These are phyloP conservation scores for Carcharodon carcharias DNA, from an alignment of 2,797 vertebrate species.

Conservation along the genomic window DNA sequence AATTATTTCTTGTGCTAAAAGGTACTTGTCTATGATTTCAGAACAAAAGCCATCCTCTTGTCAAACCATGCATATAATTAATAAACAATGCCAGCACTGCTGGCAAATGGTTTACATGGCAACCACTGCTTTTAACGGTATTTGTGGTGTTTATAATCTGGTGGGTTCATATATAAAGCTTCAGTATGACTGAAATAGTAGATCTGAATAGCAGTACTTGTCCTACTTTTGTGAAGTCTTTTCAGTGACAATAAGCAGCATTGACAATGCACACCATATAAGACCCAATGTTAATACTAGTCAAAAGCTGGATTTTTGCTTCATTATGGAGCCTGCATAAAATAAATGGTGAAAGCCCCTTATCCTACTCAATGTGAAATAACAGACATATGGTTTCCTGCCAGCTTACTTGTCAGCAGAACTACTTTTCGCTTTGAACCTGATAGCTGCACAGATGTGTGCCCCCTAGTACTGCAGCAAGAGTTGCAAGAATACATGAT, in stretches of 20 bases:
- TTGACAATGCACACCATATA: not conserved
- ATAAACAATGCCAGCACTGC: not conserved
- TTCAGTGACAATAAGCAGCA: not conserved
- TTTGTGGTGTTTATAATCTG: not conserved
- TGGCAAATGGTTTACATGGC: not conserved
- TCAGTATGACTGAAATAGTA: not conserved
- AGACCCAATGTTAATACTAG: not conserved
- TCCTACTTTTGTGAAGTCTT: not conserved
- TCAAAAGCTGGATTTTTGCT: not conserved
- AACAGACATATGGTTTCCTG: not conserved
- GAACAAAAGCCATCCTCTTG: conserved; percentile 10
- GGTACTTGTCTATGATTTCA: not conserved
- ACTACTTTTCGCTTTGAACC: conserved; percentile 43
- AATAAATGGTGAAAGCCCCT: not conserved
- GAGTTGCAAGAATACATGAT: not conserved
- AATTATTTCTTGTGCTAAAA: conserved; percentile 13
- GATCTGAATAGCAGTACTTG: not conserved
- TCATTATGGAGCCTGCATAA: not conserved
- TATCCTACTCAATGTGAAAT: not conserved
- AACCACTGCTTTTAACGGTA: conserved; percentile 25
- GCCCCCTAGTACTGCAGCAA: not conserved
- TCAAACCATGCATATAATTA: conserved; percentile 19
- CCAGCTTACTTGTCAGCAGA: conserved; percentile 1
- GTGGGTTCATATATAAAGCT: not conserved
- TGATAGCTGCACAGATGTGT: conserved; percentile 42